phyloP scores from a whole-genome alignment of 1,140 invertebrate genomes.

The Thaumetopoea pityocampa region DNA sequence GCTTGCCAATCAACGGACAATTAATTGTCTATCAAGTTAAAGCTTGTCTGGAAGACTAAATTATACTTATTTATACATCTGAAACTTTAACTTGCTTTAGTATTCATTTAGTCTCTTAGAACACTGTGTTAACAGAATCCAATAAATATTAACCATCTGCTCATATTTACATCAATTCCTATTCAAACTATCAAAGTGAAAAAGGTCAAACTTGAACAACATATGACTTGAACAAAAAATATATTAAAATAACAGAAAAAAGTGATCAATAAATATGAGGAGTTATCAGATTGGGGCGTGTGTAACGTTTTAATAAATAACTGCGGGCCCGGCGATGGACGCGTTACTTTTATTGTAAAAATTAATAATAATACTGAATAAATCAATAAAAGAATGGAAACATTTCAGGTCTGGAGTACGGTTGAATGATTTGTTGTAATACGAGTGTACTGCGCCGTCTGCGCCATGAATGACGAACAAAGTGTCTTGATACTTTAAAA shows the following conservation, averaged over 20 bases:
- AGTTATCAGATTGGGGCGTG: slow-evolving; percentile 64
- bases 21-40: too few relatives aligned
- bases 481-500: slow-evolving; percentile 43
- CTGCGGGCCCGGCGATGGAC: slow-evolving; percentile 23
- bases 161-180: too few relatives aligned
- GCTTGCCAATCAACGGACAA: too few relatives aligned
- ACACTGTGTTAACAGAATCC: too few relatives aligned
- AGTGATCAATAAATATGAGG: slow-evolving; percentile 44
- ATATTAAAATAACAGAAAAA: slow-evolving; percentile 41
- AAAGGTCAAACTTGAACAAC: slow-evolving; percentile 5
- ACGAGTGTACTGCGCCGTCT: slow-evolving; percentile 47
- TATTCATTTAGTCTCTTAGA: too few relatives aligned
- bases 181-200: slow-evolving; percentile 1
- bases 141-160: too few relatives aligned
- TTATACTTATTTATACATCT: too few relatives aligned
- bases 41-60: too few relatives aligned
- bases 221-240: slow-evolving; percentile 24
- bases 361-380: slow-evolving; percentile 72
- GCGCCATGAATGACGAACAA: slow-evolving; percentile 12
- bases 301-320: slow-evolving; percentile 67
- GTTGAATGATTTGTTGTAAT: slow-evolving; percentile 69
- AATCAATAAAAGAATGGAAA: slow-evolving; percentile 72
- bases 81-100: too few relatives aligned
- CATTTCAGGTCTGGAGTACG: slow-evolving; percentile 48
- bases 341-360: slow-evolving; percentile 44